A percentile compares a stretch with the other conserved stretches of the same genome.
These are phyloP conservation scores for Hirtodrosophila duncani DNA, from an alignment of 2,888 invertebrate genomes.

Conservation along the genomic window DNA sequence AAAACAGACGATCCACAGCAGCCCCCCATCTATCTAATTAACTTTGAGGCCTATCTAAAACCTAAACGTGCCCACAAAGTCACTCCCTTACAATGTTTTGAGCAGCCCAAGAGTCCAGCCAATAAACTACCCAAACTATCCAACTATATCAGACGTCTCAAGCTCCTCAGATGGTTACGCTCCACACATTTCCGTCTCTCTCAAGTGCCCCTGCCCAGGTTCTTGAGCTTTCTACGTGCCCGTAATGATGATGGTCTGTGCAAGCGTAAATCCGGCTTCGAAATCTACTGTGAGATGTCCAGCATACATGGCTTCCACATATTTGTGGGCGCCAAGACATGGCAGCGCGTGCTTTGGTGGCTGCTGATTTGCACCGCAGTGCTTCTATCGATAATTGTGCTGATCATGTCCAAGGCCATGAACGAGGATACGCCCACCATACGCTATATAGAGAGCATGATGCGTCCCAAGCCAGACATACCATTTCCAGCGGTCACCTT, in stretches of 20 bases:
- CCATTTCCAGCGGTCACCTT: conserved; percentile 81
- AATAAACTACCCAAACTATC: not conserved
- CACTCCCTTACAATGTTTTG: conserved; percentile 43
- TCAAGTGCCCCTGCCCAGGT: conserved; percentile 38
- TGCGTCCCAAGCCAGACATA: conserved; percentile 79
- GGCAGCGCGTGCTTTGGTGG: conserved; percentile 79
- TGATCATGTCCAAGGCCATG: conserved; percentile 80
- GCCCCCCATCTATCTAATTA: conserved; percentile 31
- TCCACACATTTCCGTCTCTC: not conserved
- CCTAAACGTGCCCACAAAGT: conserved; percentile 23
- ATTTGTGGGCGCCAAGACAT: conserved; percentile 65
- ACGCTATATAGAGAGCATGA: conserved; percentile 80
- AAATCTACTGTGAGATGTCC: conserved; percentile 74
- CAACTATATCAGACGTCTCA: conserved; percentile 25
- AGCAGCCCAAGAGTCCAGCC: conserved; percentile 1
- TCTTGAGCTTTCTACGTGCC: conserved; percentile 53
- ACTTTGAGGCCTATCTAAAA: conserved; percentile 46
- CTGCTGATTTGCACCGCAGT: conserved; percentile 80
- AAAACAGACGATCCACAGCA: not conserved
- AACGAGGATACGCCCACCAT: conserved; percentile 81
- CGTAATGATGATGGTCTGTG: conserved; percentile 68
- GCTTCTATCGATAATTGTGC: conserved; percentile 79
- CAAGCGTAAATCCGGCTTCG: conserved; percentile 69
- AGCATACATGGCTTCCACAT: conserved; percentile 74
- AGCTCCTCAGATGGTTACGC: conserved; percentile 31